Evolutionary conservation across 2,113 vertebrate species (phyloP).

Genomic region (Setophaga petechia): DNA sequence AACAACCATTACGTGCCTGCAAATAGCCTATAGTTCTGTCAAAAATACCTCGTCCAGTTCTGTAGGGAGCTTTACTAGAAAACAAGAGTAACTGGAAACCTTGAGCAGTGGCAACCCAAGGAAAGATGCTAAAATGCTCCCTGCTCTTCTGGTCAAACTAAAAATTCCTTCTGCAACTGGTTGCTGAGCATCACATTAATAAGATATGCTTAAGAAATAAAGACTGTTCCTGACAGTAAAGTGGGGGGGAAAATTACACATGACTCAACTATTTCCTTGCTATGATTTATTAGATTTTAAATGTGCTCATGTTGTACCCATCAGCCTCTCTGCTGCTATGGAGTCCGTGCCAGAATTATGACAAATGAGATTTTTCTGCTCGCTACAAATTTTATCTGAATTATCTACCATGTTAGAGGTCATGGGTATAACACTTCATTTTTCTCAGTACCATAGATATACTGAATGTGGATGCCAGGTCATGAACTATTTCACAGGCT

Average conservation of each 20-base stretch:
- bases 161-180: neutral
- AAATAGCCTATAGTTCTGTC: constrained; percentile 9
- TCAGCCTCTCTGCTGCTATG: constrained; percentile 35
- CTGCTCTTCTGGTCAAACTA: neutral
- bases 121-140: neutral
- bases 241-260: neutral
- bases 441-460: constrained; percentile 40
- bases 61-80: neutral
- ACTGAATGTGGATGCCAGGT: constrained; percentile 11
- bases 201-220: constrained; percentile 6
- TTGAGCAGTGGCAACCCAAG: neutral
- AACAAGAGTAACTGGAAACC: neutral
- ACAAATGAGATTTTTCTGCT: constrained; percentile 53
- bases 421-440: constrained; percentile 60
- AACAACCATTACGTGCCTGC: constrained; percentile 36
- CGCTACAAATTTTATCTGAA: constrained; percentile 54
- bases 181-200: neutral
- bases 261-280: constrained; percentile 58
- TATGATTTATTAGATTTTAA: constrained; percentile 55
- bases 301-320: constrained; percentile 37
- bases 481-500: constrained; percentile 49
- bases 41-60: neutral
- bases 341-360: constrained; percentile 48
- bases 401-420: constrained; percentile 64
- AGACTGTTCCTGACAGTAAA: neutral